Conservation (phyloP, 2,113 vertebrate genomes). For the Colius striatus region DNA sequence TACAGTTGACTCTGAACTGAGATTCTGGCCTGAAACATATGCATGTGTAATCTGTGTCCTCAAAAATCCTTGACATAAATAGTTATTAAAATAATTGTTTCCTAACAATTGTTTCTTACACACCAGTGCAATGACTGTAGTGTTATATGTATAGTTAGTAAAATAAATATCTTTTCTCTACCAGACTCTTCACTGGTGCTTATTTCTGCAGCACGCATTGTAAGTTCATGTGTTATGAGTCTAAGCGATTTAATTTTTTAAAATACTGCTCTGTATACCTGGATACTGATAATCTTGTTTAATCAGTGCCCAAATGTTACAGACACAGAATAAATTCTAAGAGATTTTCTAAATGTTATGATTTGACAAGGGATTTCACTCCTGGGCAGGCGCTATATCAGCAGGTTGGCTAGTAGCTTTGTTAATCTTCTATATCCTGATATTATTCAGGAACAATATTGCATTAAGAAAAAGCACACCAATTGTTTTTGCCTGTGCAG, state of each 20-base stretch:
- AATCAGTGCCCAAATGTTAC: conserved; percentile 33
- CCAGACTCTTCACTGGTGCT: background rate
- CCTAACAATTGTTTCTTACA: background rate
- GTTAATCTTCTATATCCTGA: background rate
- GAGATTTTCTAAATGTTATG: conserved; percentile 40
- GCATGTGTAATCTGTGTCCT: background rate
- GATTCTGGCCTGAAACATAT: background rate
- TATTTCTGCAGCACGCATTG: background rate
- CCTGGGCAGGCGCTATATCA: background rate
- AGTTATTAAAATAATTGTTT: background rate
- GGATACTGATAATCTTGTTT: background rate
- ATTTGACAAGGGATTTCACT: conserved; percentile 10
- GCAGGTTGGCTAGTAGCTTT: background rate
- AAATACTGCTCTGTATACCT: background rate
- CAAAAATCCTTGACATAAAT: background rate
- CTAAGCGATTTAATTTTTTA: conserved; percentile 3
- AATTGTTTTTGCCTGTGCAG: background rate
- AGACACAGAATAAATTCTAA: background rate
- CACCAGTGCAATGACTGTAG: background rate
- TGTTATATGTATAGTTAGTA: background rate
- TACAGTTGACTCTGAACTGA: background rate
- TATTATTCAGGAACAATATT: background rate
- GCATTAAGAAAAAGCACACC: background rate
- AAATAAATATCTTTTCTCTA: background rate
- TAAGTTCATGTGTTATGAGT: background rate